A percentile compares a stretch with the other conserved stretches of the same genome.
phyloP scores from a whole-genome alignment of 2,113 vertebrate genomes.

The Recurvirostra avosetta region DNA sequence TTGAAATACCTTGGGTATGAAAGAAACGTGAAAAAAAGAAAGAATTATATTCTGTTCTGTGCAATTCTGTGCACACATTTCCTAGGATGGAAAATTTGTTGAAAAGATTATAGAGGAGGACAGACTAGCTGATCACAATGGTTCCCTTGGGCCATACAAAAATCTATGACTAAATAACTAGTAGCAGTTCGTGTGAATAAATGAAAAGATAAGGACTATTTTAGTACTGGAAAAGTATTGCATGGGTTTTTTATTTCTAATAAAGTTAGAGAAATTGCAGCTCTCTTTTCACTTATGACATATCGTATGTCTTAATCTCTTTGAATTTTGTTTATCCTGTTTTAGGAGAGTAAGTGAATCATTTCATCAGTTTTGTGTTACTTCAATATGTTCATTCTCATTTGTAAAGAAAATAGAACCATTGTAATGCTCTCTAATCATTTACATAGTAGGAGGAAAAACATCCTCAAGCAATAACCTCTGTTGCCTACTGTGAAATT shows the following conservation, averaged over 20 bases:
- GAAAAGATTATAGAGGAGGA: background rate
- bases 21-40: background rate
- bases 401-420: slow-evolving; percentile 57
- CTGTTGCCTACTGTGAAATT: slow-evolving; percentile 61
- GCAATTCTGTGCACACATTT: background rate
- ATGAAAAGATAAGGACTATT: slow-evolving; percentile 48
- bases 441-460: slow-evolving; percentile 47
- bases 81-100: background rate
- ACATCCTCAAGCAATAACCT: slow-evolving; percentile 62
- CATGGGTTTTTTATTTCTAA: background rate
- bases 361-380: slow-evolving; percentile 52
- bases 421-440: slow-evolving; percentile 33
- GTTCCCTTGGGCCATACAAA: background rate
- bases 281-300: background rate
- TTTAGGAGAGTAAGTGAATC: slow-evolving; percentile 26
- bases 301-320: slow-evolving; percentile 32
- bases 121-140: background rate
- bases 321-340: slow-evolving; percentile 53
- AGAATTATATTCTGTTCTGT: background rate
- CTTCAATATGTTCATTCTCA: slow-evolving; percentile 48
- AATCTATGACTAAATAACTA: background rate
- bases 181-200: slow-evolving; percentile 3
- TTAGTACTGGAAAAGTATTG: slow-evolving; percentile 36
- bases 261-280: slow-evolving; percentile 33
- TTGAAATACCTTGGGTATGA: background rate